phyloP scores from a whole-genome alignment of 2,888 invertebrate species.

The Furcula furcula region DNA sequence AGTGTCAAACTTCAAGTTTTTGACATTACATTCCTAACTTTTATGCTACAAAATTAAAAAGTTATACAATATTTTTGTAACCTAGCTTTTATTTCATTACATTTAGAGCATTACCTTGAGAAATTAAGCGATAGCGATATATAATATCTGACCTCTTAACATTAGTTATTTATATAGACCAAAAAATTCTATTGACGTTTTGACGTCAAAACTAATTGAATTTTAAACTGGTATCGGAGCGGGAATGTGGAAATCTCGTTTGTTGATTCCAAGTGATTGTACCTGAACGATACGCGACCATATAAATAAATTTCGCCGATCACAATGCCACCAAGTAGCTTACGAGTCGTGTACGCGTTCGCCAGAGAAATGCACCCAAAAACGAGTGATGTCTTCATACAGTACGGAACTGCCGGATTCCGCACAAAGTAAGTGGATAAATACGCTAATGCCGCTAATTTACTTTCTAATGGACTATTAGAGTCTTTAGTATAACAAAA shows the following conservation, averaged over 20 bases:
- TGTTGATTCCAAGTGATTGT: slow-evolving; percentile 77
- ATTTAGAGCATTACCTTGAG: neutral
- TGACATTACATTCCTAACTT: slow-evolving; percentile 15
- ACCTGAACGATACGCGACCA: slow-evolving; percentile 58
- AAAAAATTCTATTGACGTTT: slow-evolving; percentile 38
- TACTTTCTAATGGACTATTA: slow-evolving; percentile 27
- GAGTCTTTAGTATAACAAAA: slow-evolving; percentile 33
- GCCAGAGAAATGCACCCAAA: slow-evolving; percentile 90
- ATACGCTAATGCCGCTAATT: slow-evolving; percentile 28
- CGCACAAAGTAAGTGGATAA: slow-evolving; percentile 86
- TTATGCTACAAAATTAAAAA: slow-evolving; percentile 13
- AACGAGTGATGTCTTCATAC: slow-evolving; percentile 83
- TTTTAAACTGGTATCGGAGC: slow-evolving; percentile 49
- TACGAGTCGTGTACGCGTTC: slow-evolving; percentile 88
- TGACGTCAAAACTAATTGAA: slow-evolving; percentile 42
- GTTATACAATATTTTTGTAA: slow-evolving; percentile 10
- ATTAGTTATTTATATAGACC: slow-evolving; percentile 22
- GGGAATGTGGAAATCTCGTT: slow-evolving; percentile 76
- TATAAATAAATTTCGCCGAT: slow-evolving; percentile 70
- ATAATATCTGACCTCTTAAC: slow-evolving; percentile 5
- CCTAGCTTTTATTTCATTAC: slow-evolving; percentile 7
- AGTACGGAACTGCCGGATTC: slow-evolving; percentile 94
- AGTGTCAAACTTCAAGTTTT: neutral
- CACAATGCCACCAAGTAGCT: slow-evolving; percentile 80
- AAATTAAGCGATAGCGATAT: slow-evolving; percentile 9